Base-by-base conservation (phyloP, 2,888 invertebrate genomes). In the Elysia crispata region DNA sequence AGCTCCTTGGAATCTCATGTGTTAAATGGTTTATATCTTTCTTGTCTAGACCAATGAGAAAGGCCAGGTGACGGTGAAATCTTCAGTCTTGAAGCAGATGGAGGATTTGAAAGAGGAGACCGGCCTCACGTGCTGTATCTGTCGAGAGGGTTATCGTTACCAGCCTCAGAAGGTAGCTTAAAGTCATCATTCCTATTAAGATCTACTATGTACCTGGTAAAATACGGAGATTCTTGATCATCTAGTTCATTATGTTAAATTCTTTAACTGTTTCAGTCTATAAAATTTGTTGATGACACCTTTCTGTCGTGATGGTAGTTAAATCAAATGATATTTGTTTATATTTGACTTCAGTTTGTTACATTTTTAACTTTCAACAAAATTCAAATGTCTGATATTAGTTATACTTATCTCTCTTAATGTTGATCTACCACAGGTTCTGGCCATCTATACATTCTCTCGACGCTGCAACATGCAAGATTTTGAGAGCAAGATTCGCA, bases 401-500 rank as follows among this genome's bases (percentile, higher is more conserved):
- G n/a, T n/a, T n/a, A n/a, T n/a, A n/a, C n/a, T n/a, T n/a, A n/a
- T n/a, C n/a, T n/a, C n/a, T n/a, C n/a, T n/a, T n/a, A n/a, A n/a
- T 41, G 11, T 41, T 41, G 41, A 11, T 41, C 3, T 13, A 6
- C 23, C 95, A 25, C 97, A 98, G 94, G 95, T 98, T 73, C 94
- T 99, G 23, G 98, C 97, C 49, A 96, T 99, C 88, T 99, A 99
- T 92, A 99, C 98, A 5, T 99, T 97, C 92, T 98, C 98, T 73
- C 98, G 98, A 93, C 95, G 98, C 25, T 97, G 97, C 87, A 96
- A 97, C 88, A 95, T 98, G 62, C 98, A 99, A 86, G 98, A 98
- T 90, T 96, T 94, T 91, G 98, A 98, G 92, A 94, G 95, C 83
- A 97, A 97, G 82, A 95, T 96, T 60, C 94, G 97, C 84, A 97